Base-by-base conservation (phyloP, 92 coral and sea anemone genomes). In the Paragorgia papillata region DNA sequence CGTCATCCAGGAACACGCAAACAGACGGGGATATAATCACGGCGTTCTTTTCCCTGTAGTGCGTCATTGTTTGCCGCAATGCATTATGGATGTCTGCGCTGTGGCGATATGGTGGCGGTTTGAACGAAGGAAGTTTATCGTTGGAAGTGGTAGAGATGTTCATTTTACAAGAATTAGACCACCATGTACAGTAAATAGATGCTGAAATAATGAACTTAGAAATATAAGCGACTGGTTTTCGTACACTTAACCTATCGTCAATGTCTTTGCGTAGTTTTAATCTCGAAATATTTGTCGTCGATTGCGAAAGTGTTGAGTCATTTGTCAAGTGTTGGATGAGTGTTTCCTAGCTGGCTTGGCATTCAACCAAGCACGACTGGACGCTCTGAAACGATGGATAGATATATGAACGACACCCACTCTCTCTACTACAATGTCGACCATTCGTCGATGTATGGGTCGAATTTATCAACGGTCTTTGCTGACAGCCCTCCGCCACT, bases 401-500 rank as follows among this genome's bases (percentile, higher is more conserved):
- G 64, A 25, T 71, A 71, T 35, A 53, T 71, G 64, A 71, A 82
- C 39, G 85, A 81, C 66, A 69, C 88, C 48, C 82, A 80, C 24
- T 83, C 87, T 5, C 85, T 87, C 56, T 91, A 95, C 68, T 85
- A 88, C 66, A 92, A 89, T 9, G 83, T 88, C 37, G 89, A 88
- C 75, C 84, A 89, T 79, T 95, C 99, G 17, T 83, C 88, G 35
- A 84, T 91, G 48, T 95, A 91, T 43, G 99, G 99, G 2, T 81
- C 97, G 48, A 95, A 95, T 80, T 91, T 95, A 82, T 89, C 97
- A 49, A 81, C 97, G 25, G 92, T 95, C 48, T 90, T 91, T 46
- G 99, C 99, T 40, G 99, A 91, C 64, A 92, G 89, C 14, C 99
- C 99, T 6, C 99, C 99, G n/a, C 99, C 99, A 8, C 54, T 95